Evolutionary conservation across 2,888 invertebrate genomes (phyloP).

Genomic region (Molanna angustata): DNA sequence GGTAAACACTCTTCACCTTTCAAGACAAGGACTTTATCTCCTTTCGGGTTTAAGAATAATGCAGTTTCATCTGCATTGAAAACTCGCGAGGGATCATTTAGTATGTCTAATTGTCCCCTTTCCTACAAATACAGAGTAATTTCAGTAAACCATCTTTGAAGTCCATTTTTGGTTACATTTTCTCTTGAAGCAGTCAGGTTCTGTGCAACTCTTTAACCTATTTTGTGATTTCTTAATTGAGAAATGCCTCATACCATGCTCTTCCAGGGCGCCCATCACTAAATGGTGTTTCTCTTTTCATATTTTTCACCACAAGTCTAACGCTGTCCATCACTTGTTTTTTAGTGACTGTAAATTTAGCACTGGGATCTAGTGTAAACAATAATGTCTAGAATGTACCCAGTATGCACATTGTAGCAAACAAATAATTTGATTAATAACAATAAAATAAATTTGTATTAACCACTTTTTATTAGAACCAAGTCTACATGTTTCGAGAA

Average conservation of each 20-base stretch:
- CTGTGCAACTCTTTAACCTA: constrained; percentile 23
- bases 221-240: constrained; percentile 29
- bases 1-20: constrained; percentile 35
- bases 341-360: constrained; percentile 31
- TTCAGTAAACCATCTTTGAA: not conserved
- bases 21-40: constrained; percentile 31
- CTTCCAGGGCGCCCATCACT: constrained; percentile 28
- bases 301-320: constrained; percentile 23
- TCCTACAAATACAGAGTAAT: not conserved
- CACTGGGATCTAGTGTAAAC: no score
- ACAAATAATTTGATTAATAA: no score
- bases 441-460: no score
- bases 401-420: no score
- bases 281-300: constrained; percentile 29
- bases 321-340: constrained; percentile 32
- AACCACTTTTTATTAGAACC: no score
- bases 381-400: no score
- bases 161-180: not conserved
- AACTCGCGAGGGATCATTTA: constrained; percentile 10
- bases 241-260: constrained; percentile 28
- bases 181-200: not conserved
- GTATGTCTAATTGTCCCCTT: not conserved
- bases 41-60: constrained; percentile 36
- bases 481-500: no score
- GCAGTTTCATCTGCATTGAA: constrained; percentile 27